Percentiles rank a stretch among this genome's conserved stretches.
Evolutionary conservation across 2,888 invertebrate genomes (phyloP).

Genomic region (Epicampocera succincta): DNA sequence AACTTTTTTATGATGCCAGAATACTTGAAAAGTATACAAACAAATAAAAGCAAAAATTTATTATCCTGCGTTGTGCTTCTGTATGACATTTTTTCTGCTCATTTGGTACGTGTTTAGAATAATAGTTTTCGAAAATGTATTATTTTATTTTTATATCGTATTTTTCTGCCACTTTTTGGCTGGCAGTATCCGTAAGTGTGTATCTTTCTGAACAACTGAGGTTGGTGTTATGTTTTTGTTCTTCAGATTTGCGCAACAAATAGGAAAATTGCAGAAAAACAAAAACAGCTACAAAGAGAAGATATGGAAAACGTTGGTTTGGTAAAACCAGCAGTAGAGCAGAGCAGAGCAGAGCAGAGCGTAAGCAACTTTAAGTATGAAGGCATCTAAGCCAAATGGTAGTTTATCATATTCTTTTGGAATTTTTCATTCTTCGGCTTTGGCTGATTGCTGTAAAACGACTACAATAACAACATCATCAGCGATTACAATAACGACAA

Average conservation of each 20-base stretch:
- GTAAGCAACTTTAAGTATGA: conserved; percentile 11
- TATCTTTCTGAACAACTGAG: neutral
- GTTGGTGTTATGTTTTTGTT: conserved; percentile 61
- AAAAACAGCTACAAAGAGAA: conserved; percentile 2
- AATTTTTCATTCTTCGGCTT: neutral
- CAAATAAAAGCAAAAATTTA: neutral
- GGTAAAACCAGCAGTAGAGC: neutral
- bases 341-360: no score
- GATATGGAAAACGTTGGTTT: neutral
- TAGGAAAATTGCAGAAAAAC: conserved; percentile 22
- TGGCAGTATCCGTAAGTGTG: neutral
- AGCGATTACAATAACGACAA: conserved; percentile 46
- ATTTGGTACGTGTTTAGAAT: conserved; percentile 67
- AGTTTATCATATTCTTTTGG: conserved; percentile 38
- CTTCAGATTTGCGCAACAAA: conserved; percentile 43
- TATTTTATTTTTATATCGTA: conserved; percentile 32
- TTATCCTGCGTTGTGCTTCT: conserved; percentile 50
- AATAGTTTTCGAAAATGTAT: conserved; percentile 63
- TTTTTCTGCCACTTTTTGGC: conserved; percentile 14
- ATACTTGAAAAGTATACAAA: conserved; percentile 4
- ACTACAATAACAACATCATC: conserved; percentile 12
- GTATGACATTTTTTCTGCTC: conserved; percentile 38
- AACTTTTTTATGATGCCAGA: conserved; percentile 30
- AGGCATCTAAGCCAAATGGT: conserved; percentile 38
- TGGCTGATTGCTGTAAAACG: conserved; percentile 10